Conservation (phyloP, 1,140 invertebrate species). For the Macrosteles quadrilineatus region DNA sequence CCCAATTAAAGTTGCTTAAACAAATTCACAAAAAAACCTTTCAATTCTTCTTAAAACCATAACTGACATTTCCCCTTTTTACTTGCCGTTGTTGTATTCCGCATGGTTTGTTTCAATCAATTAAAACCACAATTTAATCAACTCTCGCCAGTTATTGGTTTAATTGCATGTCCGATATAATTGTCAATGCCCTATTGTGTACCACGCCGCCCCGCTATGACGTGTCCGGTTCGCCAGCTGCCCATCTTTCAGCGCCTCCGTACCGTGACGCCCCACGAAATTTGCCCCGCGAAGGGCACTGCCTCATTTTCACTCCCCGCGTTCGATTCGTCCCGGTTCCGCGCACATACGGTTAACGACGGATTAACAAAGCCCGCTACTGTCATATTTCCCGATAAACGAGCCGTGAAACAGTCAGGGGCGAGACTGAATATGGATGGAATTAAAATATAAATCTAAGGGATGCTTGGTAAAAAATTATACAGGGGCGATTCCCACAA, state of each 20-base stretch:
- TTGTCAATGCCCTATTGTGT: too few relatives aligned
- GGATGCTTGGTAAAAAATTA: not conserved
- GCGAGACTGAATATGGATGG: not conserved
- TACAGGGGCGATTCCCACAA: not conserved
- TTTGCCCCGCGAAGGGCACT: not conserved
- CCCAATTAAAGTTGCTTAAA: too few relatives aligned
- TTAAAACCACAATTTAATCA: too few relatives aligned
- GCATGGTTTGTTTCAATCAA: too few relatives aligned
- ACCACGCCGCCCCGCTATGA: not conserved
- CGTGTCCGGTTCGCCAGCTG: not conserved
- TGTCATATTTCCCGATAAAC: conserved; percentile 6
- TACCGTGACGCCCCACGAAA: not conserved
- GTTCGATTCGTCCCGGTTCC: not conserved
- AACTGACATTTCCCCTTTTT: too few relatives aligned
- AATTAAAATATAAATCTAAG: conserved; percentile 5
- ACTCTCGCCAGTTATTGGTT: too few relatives aligned
- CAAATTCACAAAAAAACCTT: too few relatives aligned
- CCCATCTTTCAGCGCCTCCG: not conserved
- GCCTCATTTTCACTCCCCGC: not conserved
- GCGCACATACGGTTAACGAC: conserved; percentile 13
- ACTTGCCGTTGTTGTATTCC: too few relatives aligned
- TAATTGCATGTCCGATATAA: too few relatives aligned
- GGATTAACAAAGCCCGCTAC: conserved; percentile 5
- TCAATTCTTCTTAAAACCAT: too few relatives aligned
- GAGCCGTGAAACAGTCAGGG: not conserved